These are phyloP conservation scores for Lepisosteus oculatus DNA, from an alignment of 2,113 vertebrate genomes.

Conservation along the genomic window DNA sequence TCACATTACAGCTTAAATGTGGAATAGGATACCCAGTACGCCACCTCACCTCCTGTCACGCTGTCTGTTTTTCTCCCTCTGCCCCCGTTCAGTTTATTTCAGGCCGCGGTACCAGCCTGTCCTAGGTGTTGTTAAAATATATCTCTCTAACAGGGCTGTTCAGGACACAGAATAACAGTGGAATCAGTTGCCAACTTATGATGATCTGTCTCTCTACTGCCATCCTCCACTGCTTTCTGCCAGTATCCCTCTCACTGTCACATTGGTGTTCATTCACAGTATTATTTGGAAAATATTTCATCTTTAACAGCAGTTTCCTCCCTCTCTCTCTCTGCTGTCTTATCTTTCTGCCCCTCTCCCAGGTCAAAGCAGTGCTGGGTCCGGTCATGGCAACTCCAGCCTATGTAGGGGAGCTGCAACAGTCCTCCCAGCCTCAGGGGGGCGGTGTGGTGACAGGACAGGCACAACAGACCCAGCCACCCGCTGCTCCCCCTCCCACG, in stretches of 20 bases:
- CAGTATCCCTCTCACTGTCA: conserved; percentile 23
- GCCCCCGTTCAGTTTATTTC: too few relatives aligned
- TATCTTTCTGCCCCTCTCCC: conserved; percentile 38
- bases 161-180: too few relatives aligned
- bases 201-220: too few relatives aligned
- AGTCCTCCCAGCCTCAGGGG: conserved; percentile 68
- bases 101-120: too few relatives aligned
- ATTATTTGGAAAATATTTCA: background rate
- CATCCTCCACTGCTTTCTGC: background rate
- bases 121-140: too few relatives aligned
- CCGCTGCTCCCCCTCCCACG: conserved; percentile 52
- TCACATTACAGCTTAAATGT: too few relatives aligned
- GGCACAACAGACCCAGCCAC: conserved; percentile 44
- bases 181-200: too few relatives aligned
- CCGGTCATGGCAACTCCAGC: conserved; percentile 84
- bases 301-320: background rate
- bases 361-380: conserved; percentile 41
- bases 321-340: conserved; percentile 31
- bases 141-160: too few relatives aligned
- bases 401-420: conserved; percentile 80
- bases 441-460: conserved; percentile 59
- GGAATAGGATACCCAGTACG: too few relatives aligned
- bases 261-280: conserved; percentile 40
- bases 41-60: too few relatives aligned
- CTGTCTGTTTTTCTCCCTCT: too few relatives aligned